Evolutionary conservation across 2,797 vertebrate species (phyloP).

Genomic region (Cephalopachus bancanus): DNA sequence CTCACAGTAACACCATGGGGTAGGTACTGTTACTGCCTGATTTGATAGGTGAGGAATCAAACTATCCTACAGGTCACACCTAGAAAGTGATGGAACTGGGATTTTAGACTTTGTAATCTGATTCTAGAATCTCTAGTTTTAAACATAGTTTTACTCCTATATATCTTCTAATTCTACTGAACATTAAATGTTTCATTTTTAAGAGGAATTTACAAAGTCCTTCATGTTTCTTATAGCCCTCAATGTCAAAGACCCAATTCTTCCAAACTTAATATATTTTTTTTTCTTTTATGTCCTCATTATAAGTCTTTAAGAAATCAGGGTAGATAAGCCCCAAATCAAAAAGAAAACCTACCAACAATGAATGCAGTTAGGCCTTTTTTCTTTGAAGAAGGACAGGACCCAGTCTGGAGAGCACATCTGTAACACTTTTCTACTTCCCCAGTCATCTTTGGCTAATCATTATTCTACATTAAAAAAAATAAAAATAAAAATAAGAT

Average conservation of each 20-base stretch:
- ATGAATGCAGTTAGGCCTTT: not conserved
- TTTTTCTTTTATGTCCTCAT: not conserved
- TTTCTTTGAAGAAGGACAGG: not conserved
- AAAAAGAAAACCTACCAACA: not conserved
- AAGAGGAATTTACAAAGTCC: not conserved
- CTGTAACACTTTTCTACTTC: too few species aligned
- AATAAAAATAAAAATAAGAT: too few species aligned
- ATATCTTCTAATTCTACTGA: not conserved
- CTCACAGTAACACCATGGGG: accelerated
- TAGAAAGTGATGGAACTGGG: not conserved
- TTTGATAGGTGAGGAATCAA: not conserved
- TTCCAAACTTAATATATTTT: not conserved
- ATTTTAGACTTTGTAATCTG: not conserved
- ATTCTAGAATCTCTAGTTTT: not conserved
- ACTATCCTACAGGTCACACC: not conserved
- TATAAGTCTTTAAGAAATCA: not conserved
- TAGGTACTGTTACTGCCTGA: not conserved
- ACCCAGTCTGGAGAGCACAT: accelerated
- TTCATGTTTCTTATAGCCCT: not conserved
- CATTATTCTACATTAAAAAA: not conserved
- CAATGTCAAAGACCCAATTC: not conserved
- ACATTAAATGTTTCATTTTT: not conserved
- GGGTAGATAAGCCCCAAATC: not conserved
- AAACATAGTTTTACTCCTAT: not conserved
- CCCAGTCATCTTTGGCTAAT: not conserved